Evolutionary conservation across 1,140 invertebrate genomes (phyloP), one percentile per base, ranked within the genome.

Genomic region (Zaprionus africanus): DNA sequence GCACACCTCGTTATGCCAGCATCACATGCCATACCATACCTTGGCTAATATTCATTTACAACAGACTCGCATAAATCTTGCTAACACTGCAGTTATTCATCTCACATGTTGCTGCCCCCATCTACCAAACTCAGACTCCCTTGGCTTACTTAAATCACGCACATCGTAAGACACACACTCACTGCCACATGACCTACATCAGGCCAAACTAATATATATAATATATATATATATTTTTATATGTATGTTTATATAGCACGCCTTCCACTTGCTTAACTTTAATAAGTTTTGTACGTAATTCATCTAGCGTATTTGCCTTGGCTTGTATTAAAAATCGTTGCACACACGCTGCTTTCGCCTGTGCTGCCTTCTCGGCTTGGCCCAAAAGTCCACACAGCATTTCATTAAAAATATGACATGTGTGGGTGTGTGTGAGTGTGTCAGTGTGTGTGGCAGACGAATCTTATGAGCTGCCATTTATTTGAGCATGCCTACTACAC

Each of bases 381-480:
- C 56, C 22, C 66, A n/a, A 61, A 59, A 72, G 46, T 41, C 46
- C 62, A 26, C 24, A 65, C 11, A 60, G 63, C 41, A 34, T 77
- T 73, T 77, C 74, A 74, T 77, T 77, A 77, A 77, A 77, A 73
- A 58, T 77, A 77, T 77, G 69, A 77, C 70, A 73, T 59, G 31
- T 61, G 41, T 59, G 53, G n/a, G 46, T 22, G 19, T 51, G 46
- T 49, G 31, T 22, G 22, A 22, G 1, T 51, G 58, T 76, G 69
- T 67, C 58, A 34, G 56, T 74, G 53, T 64, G 62, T 62, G 28
- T 60, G 54, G 15, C 43, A 61, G 34, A 61, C 71, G 64, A 53
- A 66, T 71, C 67, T 88, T 90, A 87, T 84, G 81, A 80, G 60
- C 71, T 76, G 85, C 76, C 72, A 88, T 88, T 86, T 87, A 88